These are phyloP conservation scores for Corythornis leucogaster DNA, from an alignment of 2,797 vertebrate genomes.

Conservation along the genomic window DNA sequence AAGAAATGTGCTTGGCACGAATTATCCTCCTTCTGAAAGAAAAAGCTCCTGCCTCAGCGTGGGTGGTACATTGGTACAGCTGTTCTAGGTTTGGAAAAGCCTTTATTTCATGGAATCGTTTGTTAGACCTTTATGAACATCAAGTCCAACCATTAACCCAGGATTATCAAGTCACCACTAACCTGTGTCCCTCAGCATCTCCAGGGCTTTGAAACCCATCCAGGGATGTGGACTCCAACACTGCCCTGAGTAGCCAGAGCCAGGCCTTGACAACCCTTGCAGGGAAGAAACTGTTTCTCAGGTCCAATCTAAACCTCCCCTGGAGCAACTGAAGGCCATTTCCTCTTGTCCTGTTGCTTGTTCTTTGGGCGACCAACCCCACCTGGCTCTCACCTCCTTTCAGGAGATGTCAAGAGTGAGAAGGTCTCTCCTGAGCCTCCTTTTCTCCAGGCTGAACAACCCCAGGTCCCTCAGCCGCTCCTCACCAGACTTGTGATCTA, in stretches of 20 bases:
- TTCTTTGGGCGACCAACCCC: no score
- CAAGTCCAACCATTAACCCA: neutral
- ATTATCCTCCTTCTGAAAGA: neutral
- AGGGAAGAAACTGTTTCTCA: no score
- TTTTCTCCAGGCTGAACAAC: no score
- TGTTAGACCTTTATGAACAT: neutral
- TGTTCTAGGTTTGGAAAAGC: neutral
- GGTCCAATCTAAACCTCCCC: no score
- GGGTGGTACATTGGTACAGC: neutral
- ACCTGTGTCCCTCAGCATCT: neutral
- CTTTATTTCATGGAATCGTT: neutral
- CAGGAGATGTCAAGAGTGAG: no score
- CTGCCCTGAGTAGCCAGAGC: neutral
- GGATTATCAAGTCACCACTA: neutral
- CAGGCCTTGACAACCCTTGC: neutral
- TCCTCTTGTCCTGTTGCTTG: no score
- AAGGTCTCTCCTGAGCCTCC: no score
- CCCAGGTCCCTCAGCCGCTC: no score
- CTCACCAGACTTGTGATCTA: no score
- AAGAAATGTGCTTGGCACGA: accelerated
- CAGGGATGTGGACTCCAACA: neutral
- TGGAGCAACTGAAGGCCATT: no score
- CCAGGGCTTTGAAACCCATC: neutral
- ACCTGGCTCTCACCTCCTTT: no score
- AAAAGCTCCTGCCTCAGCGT: neutral